Base-by-base conservation (phyloP, 2,797 vertebrate species). In the Pempheris klunzingeri region DNA sequence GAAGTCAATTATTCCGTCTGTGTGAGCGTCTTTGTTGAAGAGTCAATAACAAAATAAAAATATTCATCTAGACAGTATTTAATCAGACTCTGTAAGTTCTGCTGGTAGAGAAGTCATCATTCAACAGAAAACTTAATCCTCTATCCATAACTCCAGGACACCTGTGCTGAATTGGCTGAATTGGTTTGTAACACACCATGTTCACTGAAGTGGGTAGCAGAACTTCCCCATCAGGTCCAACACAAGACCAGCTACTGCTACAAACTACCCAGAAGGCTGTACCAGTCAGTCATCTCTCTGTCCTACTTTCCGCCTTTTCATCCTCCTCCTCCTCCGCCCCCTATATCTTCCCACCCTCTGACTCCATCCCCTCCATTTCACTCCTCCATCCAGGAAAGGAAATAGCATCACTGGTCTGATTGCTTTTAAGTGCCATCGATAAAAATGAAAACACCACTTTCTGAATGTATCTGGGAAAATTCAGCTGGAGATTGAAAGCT, bases 261-360 rank as follows among this genome's bases (percentile, higher is more conserved):
- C 70, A 86, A 78, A 81, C 80, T 81, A 78, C 79, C 80, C 86
- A 81, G 74, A 80, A 87, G 85, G 86, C 86, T 78, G 63, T 8
- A 77, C 36, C 82, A 84, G 84, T 83, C 88, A 75, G 69, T 81
- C 84, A 65, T 88, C 77, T 60, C 80, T 81, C 85, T 92, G 88
- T 85, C 88, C 83, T 87, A 92, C 84, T 91, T 91, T 88, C 75
- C 77, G 66, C 81, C 81, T 71, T 88, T 87, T 87, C 80, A 82
- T 78, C 74, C 67, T 76, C 78, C 60, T 63, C 30, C 49, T 66
- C 66, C 78, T 74, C 74, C 66, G 83, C 39, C 58, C 62, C 82
- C 85, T 79, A 74, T 70, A 81, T 81, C 82, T 82, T 80, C 55
- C 86, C 58, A 71, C 80, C 80, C 75, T 78, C 55, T 65, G 50